Evolutionary conservation across 2,888 invertebrate species (phyloP), one percentile per base, ranked within the genome.

Genomic region (Drosophila formosana): DNA sequence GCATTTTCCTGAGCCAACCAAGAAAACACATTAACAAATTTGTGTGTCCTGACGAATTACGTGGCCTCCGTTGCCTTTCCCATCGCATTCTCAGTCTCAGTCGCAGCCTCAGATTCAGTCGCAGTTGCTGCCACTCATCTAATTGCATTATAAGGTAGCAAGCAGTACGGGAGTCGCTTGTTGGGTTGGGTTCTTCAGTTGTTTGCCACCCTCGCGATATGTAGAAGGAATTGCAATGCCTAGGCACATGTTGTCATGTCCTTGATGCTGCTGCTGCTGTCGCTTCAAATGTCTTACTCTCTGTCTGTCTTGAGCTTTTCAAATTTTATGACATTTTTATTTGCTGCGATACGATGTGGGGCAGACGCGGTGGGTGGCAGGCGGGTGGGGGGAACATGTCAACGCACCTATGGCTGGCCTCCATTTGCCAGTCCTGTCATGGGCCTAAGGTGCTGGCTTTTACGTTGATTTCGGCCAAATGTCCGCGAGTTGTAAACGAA

Each of bases 321-420:
- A 89, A 80, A 88, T 86, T 89, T 86, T 89, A 86, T 89, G 85
- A 88, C 87, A 80, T 86, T 86, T 86, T 89, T 86, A 89, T 89
- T 88, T 57, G 79, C 60, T 69, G 66, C 62, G 50, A 13, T 63
- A 39, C 43, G 11, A 32, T 63, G 63, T 57, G 45, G 7, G 34
- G 46, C 39, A 11, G 37, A 6, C n/a, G 46, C 41, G n/a, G 5
- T 30, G 30, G 30, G 30, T 30, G 30, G 30, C 30, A 45, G 2
- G 39, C 4, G 18, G 30, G 6, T 2, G 11, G 37, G 41, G 32
- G 26, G 53, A 25, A 52, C 65, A 78, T 79, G 82, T 79, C 73
- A 72, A 66, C 69, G 68, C 76, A 83, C 79, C 77, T 73, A 77
- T 75, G 75, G 45, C 28, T 51, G 28, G 28, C 25, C 13, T 34